A percentile compares a stretch with the other conserved stretches of the same genome.
These are phyloP conservation scores for Sicus ferrugineus DNA, from an alignment of 2,888 invertebrate genomes.

Conservation along the genomic window DNA sequence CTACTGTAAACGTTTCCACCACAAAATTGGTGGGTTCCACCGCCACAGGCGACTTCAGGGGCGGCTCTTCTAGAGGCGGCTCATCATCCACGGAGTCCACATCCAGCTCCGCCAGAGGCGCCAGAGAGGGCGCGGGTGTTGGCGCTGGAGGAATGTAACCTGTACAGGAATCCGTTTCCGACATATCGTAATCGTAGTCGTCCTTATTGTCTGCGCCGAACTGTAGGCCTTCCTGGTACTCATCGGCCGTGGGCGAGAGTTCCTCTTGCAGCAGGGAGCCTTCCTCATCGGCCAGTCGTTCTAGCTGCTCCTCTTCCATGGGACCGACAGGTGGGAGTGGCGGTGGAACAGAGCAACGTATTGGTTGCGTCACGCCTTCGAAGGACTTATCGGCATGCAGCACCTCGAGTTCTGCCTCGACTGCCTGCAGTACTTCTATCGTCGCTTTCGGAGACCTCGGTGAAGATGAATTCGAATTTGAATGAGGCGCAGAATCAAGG, in stretches of 20 bases:
- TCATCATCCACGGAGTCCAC: conserved; percentile 76
- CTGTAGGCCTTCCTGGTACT: conserved; percentile 61
- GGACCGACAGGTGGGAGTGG: conserved; percentile 37
- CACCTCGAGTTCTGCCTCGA: background rate
- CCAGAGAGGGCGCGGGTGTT: conserved; percentile 66
- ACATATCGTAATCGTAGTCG: conserved; percentile 57
- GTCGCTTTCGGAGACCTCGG: background rate
- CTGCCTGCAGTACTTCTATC: background rate
- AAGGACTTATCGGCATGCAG: background rate
- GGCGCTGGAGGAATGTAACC: conserved; percentile 61
- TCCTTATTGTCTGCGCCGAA: conserved; percentile 52
- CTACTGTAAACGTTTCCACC: background rate
- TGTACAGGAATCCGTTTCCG: conserved; percentile 49
- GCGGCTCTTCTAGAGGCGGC: conserved; percentile 59
- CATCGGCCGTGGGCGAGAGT: conserved; percentile 62
- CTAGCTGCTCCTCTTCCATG: conserved; percentile 36
- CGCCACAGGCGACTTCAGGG: conserved; percentile 18
- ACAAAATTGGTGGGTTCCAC: background rate
- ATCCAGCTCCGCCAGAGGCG: conserved; percentile 76
- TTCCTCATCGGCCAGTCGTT: background rate
- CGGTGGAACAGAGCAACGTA: conserved; percentile 3
- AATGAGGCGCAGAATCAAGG: background rate
- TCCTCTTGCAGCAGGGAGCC: conserved; percentile 48
- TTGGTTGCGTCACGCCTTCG: background rate
- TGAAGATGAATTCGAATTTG: conserved; percentile 24